Base-by-base conservation (phyloP, 2,113 vertebrate genomes). In the Chauna torquata region DNA sequence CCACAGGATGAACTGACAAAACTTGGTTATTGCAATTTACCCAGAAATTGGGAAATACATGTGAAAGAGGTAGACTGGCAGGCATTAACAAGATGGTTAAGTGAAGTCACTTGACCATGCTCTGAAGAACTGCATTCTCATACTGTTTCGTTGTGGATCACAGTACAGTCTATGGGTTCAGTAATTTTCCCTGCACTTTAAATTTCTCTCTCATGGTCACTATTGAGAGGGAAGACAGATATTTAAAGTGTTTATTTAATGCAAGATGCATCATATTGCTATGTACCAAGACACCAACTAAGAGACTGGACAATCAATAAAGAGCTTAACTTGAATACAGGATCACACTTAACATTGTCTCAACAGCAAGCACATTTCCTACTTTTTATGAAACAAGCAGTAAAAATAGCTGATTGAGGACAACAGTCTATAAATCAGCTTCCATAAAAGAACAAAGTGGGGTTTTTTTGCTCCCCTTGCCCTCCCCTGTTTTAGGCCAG, bases 41-140 rank as follows among this genome's bases (percentile, higher is more conserved):
- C 24, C 69, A 40, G 68, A 77, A 70, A 27, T 24, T 2, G 0
- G 61, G 34, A 86, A 22, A 8, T 0, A 0, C 6, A 1, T 3
- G 22, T 25, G 28, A 65, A 49, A 40, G 64, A 58, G 36, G 13
- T 2, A 58, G 49, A 74, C 24, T 80, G 66, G 24, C 36, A 66
- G 68, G 16, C 66, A 11, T 13, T 44, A n/a, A 30, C 10, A 47
- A 24, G 14, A 38, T 8, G 18, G 49, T 54, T 30, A 30, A 16
- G 27, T 54, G 17, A 52, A 36, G 19, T 4, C 32, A 65, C 50
- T 25, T 65, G 30, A n/a, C 6, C 9, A 6, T 10, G 42, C 66
- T 52, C 71, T 20, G 4, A 38, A 42, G 47, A 69, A 18, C 15
- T 9, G 44, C 36, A n/a, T n/a, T 59, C 38, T 49, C 11, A 8